phyloP scores from a whole-genome alignment of 2,797 vertebrate genomes.

The Parauchenoglanis ngamensis region DNA sequence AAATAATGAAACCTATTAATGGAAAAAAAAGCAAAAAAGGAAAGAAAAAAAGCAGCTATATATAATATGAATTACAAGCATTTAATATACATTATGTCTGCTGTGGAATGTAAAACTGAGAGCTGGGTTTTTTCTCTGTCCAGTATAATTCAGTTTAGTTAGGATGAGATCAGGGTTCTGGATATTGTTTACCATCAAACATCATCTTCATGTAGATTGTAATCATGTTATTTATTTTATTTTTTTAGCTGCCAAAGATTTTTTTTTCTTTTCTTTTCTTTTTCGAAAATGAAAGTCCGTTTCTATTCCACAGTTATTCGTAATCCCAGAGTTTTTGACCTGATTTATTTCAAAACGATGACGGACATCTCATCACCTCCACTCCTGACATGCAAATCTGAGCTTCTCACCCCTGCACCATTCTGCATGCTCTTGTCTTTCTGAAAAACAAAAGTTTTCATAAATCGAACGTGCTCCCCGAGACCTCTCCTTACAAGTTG shows the following conservation, averaged over 20 bases:
- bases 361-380: background rate
- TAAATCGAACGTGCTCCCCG: background rate
- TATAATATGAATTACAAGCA: background rate
- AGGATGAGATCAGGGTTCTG: background rate
- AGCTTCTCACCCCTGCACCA: background rate
- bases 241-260: background rate
- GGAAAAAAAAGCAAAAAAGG: background rate
- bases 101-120: background rate
- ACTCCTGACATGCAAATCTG: background rate
- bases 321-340: background rate
- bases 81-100: background rate
- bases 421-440: background rate
- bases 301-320: background rate
- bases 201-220: background rate
- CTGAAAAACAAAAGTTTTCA: background rate
- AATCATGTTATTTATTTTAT: background rate
- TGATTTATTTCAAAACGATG: background rate
- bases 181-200: background rate
- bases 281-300: background rate
- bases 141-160: background rate
- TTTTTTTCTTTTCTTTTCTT: background rate
- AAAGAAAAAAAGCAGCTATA: background rate
- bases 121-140: background rate
- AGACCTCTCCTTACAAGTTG: background rate
- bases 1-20: conserved; percentile 33